Evolutionary conservation across 2,888 invertebrate species (phyloP), one percentile per base, ranked within the genome.

Genomic region (Anorthoa munda): DNA sequence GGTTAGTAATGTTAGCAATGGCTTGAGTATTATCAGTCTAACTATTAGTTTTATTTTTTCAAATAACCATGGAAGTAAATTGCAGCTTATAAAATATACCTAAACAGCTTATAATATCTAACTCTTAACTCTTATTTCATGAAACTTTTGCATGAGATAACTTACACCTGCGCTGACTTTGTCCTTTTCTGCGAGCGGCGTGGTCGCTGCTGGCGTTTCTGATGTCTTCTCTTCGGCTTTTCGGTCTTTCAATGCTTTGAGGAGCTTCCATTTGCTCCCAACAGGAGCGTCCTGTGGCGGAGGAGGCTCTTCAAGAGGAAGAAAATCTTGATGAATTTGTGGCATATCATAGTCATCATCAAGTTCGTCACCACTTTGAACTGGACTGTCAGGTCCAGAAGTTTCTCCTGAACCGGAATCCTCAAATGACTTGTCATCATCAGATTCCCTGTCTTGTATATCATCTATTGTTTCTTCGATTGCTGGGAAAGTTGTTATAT

Each of bases 211-310:
- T 66, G 97, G 97, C 81, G 97, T 97, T 75, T 97, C 98, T 77
- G 97, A 97, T 88, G 97, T 97, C 92, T 98, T 98, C 88, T 99
- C 98, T 93, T 99, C 99, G 4, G 98, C 98, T 95, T 99, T 99
- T 78, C 98, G 97, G 89, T 99, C 99, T 91, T 99, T 99, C 46
- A 99, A 93, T 1, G 99, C 98, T 94, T 99, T 99, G 4, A 99
- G 94, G 60, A 99, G 96, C 92, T 99, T 99, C 99, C 99, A 99
- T 92, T 98, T 98, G 90, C 98, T 98, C 13, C 98, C 98, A 67
- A 97, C 97, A 17, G 97, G 97, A 63, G 97, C 97, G 56, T 96
- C 96, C 79, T 96, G 96, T 73, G 94, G 96, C 11, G 86, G 96
- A 5, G 92, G 92, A 60, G 92, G 91, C 58, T 93, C 92, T 70